Conservation (phyloP, 2,797 vertebrate species). For the Hoplostethus mediterraneus region DNA sequence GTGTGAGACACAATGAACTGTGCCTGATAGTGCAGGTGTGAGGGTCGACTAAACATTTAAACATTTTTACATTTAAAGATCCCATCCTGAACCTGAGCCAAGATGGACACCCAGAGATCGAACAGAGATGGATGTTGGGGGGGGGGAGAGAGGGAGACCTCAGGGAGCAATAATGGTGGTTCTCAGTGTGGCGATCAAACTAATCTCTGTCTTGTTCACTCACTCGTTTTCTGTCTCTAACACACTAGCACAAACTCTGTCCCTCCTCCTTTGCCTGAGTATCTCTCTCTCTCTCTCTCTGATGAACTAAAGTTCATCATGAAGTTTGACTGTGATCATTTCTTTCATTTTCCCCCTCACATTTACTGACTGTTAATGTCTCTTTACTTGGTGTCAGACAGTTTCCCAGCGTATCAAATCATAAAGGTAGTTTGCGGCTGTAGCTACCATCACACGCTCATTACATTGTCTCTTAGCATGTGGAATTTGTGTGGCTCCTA, state of each 20-base stretch:
- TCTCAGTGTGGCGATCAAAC: constrained; percentile 72
- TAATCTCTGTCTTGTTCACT: constrained; percentile 68
- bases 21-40: background rate
- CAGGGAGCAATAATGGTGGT: constrained; percentile 67
- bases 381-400: constrained; percentile 25
- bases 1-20: background rate
- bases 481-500: constrained; percentile 59
- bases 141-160: constrained; percentile 44
- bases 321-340: background rate
- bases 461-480: constrained; percentile 61
- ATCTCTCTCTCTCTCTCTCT: background rate
- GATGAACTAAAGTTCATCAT: background rate
- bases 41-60: constrained; percentile 21
- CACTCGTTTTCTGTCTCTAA: constrained; percentile 54
- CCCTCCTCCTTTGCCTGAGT: too few relatives aligned
- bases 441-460: constrained; percentile 56
- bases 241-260: constrained; percentile 22
- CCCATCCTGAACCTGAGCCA: constrained; percentile 54
- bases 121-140: constrained; percentile 59
- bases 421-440: constrained; percentile 29
- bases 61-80: constrained; percentile 50
- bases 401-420: constrained; percentile 18
- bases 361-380: background rate
- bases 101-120: constrained; percentile 56
- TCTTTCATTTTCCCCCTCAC: background rate